Percentiles rank a stretch among this genome's conserved stretches.
phyloP scores from a whole-genome alignment of 2,113 vertebrate genomes.

The Tursiops truncatus region DNA sequence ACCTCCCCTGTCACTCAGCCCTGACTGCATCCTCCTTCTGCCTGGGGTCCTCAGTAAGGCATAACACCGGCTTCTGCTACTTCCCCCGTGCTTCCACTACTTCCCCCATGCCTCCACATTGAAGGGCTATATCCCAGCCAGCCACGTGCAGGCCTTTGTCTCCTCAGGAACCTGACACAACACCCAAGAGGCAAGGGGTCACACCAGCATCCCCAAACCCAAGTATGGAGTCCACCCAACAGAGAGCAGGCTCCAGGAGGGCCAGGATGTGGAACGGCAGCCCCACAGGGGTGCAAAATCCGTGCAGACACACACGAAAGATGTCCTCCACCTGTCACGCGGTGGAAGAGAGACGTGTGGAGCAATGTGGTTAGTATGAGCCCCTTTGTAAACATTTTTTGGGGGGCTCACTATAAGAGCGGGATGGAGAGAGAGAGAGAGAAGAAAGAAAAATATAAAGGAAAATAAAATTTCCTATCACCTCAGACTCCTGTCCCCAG shows the following conservation, averaged over 20 bases:
- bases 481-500: background rate
- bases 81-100: too few relatives aligned
- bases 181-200: background rate
- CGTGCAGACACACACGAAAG: background rate
- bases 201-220: background rate
- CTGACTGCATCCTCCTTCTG: background rate
- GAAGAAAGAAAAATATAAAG: background rate
- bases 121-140: background rate
- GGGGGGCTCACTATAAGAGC: background rate
- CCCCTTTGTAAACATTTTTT: background rate
- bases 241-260: background rate
- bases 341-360: too few relatives aligned
- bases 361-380: background rate
- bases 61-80: background rate
- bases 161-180: background rate
- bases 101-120: background rate
- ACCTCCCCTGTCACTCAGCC: background rate
- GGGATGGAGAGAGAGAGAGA: background rate
- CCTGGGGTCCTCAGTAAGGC: background rate
- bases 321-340: accelerated
- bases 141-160: background rate
- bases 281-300: background rate
- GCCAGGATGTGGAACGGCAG: background rate
- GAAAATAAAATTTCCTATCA: background rate
- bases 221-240: background rate